Conservation (phyloP, 2,888 invertebrate genomes). For the Labia minor region DNA sequence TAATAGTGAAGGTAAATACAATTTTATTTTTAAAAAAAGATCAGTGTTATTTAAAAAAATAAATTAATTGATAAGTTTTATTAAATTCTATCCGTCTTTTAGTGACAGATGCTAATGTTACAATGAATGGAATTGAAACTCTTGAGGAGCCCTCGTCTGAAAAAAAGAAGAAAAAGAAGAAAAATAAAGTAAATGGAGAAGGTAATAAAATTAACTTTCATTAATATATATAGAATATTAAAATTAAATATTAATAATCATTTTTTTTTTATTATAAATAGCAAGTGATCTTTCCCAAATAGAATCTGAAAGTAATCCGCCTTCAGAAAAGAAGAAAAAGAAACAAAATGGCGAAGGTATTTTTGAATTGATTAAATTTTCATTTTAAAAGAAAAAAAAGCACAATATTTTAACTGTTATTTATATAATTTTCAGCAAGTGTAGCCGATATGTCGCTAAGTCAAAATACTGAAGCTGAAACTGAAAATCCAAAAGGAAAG, state of each 20-base stretch:
- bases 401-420: background rate
- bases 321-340: too few species aligned
- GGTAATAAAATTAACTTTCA: background rate
- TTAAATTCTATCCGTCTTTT: too few species aligned
- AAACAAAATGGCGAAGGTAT: too few species aligned
- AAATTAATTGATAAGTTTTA: too few species aligned
- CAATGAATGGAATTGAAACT: conserved; percentile 13
- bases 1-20: background rate
- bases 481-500: background rate
- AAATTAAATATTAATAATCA: too few species aligned
- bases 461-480: background rate
- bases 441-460: background rate
- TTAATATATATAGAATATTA: background rate
- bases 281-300: too few species aligned
- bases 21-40: too few species aligned
- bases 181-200: conserved; percentile 20
- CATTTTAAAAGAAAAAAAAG: too few species aligned
- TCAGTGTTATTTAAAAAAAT: background rate
- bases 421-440: background rate
- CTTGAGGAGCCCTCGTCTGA: background rate
- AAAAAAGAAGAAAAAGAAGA: conserved; percentile 24
- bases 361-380: too few species aligned
- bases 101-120: too few species aligned
- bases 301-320: too few species aligned
- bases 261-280: too few species aligned